These are phyloP conservation scores for Macrotis lagotis DNA, from an alignment of 2,113 vertebrate species.

Conservation along the genomic window DNA sequence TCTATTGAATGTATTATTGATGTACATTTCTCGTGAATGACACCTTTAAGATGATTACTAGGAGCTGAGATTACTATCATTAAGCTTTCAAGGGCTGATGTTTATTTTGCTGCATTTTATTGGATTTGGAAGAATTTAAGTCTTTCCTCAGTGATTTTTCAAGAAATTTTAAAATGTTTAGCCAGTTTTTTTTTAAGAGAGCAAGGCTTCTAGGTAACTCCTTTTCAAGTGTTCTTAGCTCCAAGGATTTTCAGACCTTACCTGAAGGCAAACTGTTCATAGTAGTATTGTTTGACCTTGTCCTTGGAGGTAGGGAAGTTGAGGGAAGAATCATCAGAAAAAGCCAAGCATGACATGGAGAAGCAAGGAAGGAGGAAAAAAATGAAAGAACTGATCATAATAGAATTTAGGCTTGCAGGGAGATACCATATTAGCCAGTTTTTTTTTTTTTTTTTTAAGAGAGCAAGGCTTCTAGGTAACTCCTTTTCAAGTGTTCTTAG, in stretches of 20 bases:
- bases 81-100: background rate
- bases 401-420: background rate
- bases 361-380: background rate
- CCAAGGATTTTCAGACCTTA: background rate
- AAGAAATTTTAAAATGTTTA: background rate
- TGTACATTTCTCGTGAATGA: background rate
- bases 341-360: background rate
- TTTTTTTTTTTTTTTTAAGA: too few relatives aligned
- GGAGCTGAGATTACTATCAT: background rate
- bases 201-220: background rate
- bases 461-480: background rate
- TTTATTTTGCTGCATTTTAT: background rate
- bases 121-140: background rate
- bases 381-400: background rate
- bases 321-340: background rate
- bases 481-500: background rate
- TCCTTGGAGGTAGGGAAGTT: background rate
- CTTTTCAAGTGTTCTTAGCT: background rate
- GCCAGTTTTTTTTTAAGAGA: too few relatives aligned
- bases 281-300: background rate
- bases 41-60: background rate
- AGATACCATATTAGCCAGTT: too few relatives aligned
- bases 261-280: background rate
- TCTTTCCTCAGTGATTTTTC: background rate
- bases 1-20: background rate